Base-by-base conservation (phyloP, 2,113 vertebrate species). In the Azemiops feae region DNA sequence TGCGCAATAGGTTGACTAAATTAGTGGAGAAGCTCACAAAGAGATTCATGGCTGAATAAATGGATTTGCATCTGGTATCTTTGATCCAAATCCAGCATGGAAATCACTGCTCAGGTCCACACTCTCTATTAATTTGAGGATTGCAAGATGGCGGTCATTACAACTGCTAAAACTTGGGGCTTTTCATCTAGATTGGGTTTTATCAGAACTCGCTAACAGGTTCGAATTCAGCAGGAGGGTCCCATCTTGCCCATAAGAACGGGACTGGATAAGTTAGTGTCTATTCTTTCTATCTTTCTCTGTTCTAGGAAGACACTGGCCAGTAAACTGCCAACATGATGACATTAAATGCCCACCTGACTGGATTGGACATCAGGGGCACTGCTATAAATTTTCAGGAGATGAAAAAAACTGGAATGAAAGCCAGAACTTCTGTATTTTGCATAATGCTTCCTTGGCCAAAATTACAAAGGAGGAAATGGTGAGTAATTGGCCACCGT, bases 281-380 rank as follows among this genome's bases (percentile, higher is more conserved):
- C 5, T 16, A 74, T 3, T 74, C 30, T 74, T 74, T 39, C 16
- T 5, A 20, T 74, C 69, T 34, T n/a, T n/a, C n/a, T 18, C 64
- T 34, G 14, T 74, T 74, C 69, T 39, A 74, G 69, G n/a, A 20
- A 74, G 0, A 2, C 18, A 3, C 0, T 18, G 3, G 12, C 0
- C 30, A 20, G 18, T 18, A 18, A 74, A 74, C 2, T 0, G 0
- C n/a, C 16, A 74, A 74, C 0, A 0, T 5, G 16, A 20, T 18
- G n/a, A 2, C 30, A 34, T 16, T 69, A 4, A 69, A 60, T 60
- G 69, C 18, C 64, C 64, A 18, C 0, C 5, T 34, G n/a, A 18
- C 5, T 74, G 69, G 69, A 7, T 74, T 74, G 69, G 14, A 18
- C 16, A 74, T 39, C 14, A 34, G 16, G 16, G n/a, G 7, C 14